Evolutionary conservation across 1,140 invertebrate genomes (phyloP), one percentile per base, ranked within the genome.

Genomic region (Charaxes varanes): DNA sequence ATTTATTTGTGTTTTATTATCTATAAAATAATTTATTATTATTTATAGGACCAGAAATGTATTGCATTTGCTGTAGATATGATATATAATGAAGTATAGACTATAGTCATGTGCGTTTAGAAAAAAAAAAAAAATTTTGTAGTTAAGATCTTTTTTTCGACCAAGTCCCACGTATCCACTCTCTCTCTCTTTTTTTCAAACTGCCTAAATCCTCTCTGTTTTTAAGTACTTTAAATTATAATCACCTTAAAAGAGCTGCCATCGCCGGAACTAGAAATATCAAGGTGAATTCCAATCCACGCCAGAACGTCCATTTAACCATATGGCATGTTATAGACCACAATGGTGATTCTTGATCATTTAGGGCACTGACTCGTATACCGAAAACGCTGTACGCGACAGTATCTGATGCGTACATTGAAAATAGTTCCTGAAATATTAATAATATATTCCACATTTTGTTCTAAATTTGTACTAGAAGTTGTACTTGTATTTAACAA

Each of bases 291-390:
- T 85, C 83, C 0, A 84, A 69, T 22, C 87, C 87, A 7, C 86
- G 60, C 53, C 77, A 80, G 40, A 86, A 79, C 11, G 74, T 86
- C 17, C 86, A 87, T 21, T 77, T 80, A 2, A 88, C 87, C 14
- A 90, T 78, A 19, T 79, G 63, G 15, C 46, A 62, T 1, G 74
- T 74, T 11, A 79, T 79, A 6, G 26, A 40, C 74, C 74, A 76
- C 10, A 76, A 41, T 0, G 71, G 71, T 0, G 74, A 79, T 4
- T 57, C 33, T n/a, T 57, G 46, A 7, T 60, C 55, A 11, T 53
- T 72, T 4, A 79, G 35, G 2, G 48, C 61, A 34, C 70, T 76
- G 3, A 71, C 53, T 10, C 64, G 34, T 6, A 79, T 53, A 0
- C 74, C 74, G 27, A 76, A 79, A 0, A 67, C 68, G 4, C 51